Conservation (phyloP, 2,113 vertebrate genomes). For the Struthidea cinerea region DNA sequence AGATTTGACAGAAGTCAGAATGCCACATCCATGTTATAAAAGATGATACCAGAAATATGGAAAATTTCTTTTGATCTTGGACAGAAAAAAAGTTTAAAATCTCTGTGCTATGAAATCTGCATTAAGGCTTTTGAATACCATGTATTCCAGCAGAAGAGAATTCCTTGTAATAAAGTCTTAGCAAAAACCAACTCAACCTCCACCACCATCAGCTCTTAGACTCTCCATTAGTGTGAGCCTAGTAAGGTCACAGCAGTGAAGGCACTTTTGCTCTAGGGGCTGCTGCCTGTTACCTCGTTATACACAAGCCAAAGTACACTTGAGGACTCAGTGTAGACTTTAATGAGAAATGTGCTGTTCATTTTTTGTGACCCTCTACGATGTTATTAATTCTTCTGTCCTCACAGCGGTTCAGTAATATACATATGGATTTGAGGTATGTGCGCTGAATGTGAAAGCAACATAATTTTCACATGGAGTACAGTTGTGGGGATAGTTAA, state of each 20-base stretch:
- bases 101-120: neutral
- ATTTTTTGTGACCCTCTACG: neutral
- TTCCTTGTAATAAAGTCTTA: neutral
- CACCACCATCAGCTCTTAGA: neutral
- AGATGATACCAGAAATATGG: neutral
- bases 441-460: neutral
- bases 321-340: neutral
- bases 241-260: neutral
- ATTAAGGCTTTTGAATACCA: neutral
- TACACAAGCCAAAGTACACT: neutral
- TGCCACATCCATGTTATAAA: neutral
- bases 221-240: rapidly evolving
- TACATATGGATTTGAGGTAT: neutral
- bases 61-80: neutral
- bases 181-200: neutral
- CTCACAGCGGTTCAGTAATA: neutral
- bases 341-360: neutral
- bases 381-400: neutral
- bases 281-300: neutral
- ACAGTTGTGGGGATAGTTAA: slow-evolving; percentile 7
- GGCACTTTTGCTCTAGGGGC: neutral
- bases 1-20: neutral
- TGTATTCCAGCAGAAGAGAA: neutral
- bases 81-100: neutral
- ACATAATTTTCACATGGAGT: neutral